phyloP scores from a whole-genome alignment of 1,140 invertebrate genomes.

The Portunus trituberculatus region DNA sequence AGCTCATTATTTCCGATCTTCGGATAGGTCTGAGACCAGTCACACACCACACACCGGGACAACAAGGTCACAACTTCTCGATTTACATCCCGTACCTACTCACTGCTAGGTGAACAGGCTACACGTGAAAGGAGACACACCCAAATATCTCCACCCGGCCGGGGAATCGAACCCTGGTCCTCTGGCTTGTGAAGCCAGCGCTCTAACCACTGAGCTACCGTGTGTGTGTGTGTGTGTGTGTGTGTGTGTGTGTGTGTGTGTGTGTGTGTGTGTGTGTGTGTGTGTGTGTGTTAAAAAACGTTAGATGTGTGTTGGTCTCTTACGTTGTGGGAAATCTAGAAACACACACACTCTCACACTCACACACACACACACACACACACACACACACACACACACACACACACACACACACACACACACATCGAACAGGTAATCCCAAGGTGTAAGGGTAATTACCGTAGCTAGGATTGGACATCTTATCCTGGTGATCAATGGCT shows the following conservation, averaged over 20 bases:
- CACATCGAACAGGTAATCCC: not conserved
- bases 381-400: conserved; percentile 52
- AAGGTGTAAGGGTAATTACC: conserved; percentile 22
- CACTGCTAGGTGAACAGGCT: too few species aligned
- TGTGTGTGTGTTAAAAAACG: too few species aligned
- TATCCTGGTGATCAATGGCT: conserved; percentile 11
- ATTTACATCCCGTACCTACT: too few species aligned
- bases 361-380: conserved; percentile 50
- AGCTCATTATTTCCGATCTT: too few species aligned
- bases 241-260: not conserved
- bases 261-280: conserved; percentile 23
- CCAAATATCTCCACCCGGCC: too few species aligned
- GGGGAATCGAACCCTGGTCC: too few species aligned
- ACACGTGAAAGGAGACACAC: too few species aligned
- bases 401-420: conserved; percentile 31
- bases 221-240: not conserved
- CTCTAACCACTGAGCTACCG: too few species aligned
- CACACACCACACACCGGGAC: too few species aligned
- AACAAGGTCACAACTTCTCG: too few species aligned
- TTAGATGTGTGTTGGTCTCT: not conserved
- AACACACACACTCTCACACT: conserved; percentile 46
- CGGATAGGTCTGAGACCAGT: too few species aligned
- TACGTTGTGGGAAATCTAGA: not conserved
- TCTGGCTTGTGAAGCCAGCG: too few species aligned
- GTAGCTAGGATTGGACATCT: conserved; percentile 10